These are phyloP conservation scores for Toxotes chatareus DNA, from an alignment of 2,113 vertebrate species.

Conservation along the genomic window DNA sequence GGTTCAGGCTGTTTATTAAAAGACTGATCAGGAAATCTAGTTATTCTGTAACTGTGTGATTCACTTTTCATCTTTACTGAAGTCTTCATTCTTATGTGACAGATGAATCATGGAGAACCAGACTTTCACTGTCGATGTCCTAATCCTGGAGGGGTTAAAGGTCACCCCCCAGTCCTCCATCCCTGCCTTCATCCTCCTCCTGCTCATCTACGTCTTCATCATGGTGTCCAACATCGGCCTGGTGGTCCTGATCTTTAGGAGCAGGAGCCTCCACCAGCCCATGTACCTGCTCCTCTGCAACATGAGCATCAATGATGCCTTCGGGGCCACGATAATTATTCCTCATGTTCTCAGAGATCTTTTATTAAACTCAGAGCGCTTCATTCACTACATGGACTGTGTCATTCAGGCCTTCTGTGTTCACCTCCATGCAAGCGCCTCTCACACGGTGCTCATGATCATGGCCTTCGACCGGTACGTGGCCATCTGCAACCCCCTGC, in stretches of 20 bases:
- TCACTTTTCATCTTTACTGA: too few relatives aligned
- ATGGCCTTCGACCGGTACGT: constrained; percentile 83
- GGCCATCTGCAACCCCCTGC: constrained; percentile 77
- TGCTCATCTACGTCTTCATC: constrained; percentile 70
- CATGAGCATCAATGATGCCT: constrained; percentile 69
- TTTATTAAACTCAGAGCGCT: constrained; percentile 6
- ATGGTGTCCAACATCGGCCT: constrained; percentile 65
- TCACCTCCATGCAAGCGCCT: constrained; percentile 44
- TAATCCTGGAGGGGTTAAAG: constrained; percentile 64
- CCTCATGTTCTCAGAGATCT: constrained; percentile 68
- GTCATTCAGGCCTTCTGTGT: constrained; percentile 69
- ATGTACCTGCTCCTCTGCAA: constrained; percentile 80
- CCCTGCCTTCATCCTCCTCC: constrained; percentile 53
- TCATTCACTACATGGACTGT: constrained; percentile 60
- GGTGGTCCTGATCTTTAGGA: constrained; percentile 51
- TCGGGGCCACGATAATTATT: constrained; percentile 60
- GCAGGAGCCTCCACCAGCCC: constrained; percentile 69
- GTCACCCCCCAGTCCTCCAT: constrained; percentile 35
- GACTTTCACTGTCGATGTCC: constrained; percentile 15
- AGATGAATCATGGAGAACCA: constrained; percentile 62
- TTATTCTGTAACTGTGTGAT: too few relatives aligned
- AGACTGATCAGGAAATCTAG: too few relatives aligned
- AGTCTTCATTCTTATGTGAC: not conserved
- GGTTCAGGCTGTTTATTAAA: too few relatives aligned
- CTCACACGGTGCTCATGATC: constrained; percentile 66